Percentiles rank a stretch among this genome's conserved stretches.
phyloP scores from a whole-genome alignment of 2,113 vertebrate genomes.

The Electrona antarctica region DNA sequence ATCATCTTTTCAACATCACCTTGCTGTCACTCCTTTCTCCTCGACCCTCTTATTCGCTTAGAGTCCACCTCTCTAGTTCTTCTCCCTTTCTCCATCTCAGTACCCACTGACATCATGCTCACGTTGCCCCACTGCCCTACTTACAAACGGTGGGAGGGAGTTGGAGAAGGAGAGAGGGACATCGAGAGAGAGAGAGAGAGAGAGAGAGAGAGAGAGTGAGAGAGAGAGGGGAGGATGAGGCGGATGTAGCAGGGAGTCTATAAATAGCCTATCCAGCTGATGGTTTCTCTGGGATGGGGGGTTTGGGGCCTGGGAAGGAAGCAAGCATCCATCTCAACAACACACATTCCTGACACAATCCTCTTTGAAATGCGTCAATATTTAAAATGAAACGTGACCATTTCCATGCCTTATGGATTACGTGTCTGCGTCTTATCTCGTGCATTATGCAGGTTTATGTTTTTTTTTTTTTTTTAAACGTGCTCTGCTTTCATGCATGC shows the following conservation, averaged over 20 bases:
- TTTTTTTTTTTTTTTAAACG: background rate
- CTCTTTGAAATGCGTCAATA: conserved; percentile 7
- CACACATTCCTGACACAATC: conserved; percentile 8
- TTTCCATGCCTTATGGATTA: background rate
- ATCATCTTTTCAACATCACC: conserved; percentile 19
- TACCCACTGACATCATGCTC: conserved; percentile 70
- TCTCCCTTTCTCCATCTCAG: conserved; percentile 45
- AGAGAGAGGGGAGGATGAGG: conserved; percentile 69
- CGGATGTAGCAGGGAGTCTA: conserved; percentile 70
- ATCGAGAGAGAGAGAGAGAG: conserved; percentile 37
- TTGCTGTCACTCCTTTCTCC: conserved; percentile 25
- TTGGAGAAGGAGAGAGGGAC: conserved; percentile 57
- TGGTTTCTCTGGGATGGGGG: conserved; percentile 67
- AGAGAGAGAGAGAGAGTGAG: conserved; percentile 56
- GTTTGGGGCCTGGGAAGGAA: conserved; percentile 20
- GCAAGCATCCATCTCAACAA: conserved; percentile 47
- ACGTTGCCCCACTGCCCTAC: conserved; percentile 81
- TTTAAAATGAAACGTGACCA: background rate
- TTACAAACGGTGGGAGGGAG: conserved; percentile 66
- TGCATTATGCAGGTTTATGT: conserved; percentile 4
- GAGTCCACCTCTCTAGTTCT: conserved; percentile 46
- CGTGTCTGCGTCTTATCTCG: background rate
- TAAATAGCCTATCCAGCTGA: conserved; percentile 79
- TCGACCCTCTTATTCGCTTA: conserved; percentile 19
- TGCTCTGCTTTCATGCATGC: conserved; percentile 5